Evolutionary conservation across 2,888 invertebrate genomes (phyloP), one percentile per base, ranked within the genome.

Genomic region (Oegoconia quadripuncta): DNA sequence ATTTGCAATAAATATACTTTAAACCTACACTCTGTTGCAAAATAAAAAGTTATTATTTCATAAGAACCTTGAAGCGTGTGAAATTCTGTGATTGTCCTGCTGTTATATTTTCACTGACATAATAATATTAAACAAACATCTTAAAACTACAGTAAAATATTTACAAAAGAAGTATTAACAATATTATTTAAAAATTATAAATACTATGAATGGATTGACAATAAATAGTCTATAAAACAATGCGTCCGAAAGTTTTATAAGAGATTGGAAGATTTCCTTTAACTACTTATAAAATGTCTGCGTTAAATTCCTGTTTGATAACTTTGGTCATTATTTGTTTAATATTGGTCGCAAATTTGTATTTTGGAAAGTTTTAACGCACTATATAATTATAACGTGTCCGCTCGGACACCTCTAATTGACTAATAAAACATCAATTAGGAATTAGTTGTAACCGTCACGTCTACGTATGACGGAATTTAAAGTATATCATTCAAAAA

Each of bases 401-500:
- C 58, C 54, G 51, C 53, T 41, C 47, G 51, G 53, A 50, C 48
- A 51, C 55, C 38, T 48, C 59, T 59, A 64, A 65, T 62, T 57
- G 62, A 65, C 63, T 56, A 54, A 44, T 53, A 53, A 37, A 48
- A 44, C 41, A 56, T 59, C 59, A 56, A 62, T 57, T 50, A 54
- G 49, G 39, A 40, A 52, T 48, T 45, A 44, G 37, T 28, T 22
- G 23, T 16, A 12, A 31, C 11, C 18, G 27, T 2, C 31, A 20
- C 31, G 26, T 25, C 12, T 12, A 5, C 35, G 16, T 15, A 14
- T 14, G 8, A 18, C 16, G 3, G 37, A 12, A 37, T 14, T 71
- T 88, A 90, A 50, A 91, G 81, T 41, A 91, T 91, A 53, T 91
- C 91, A 64, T 90, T 90, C 40, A 93, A 83, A 78, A 91, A 92